A percentile compares a stretch with the other conserved stretches of the same genome.
Evolutionary conservation across 2,888 invertebrate species (phyloP).

Genomic region (Hololepta plana): DNA sequence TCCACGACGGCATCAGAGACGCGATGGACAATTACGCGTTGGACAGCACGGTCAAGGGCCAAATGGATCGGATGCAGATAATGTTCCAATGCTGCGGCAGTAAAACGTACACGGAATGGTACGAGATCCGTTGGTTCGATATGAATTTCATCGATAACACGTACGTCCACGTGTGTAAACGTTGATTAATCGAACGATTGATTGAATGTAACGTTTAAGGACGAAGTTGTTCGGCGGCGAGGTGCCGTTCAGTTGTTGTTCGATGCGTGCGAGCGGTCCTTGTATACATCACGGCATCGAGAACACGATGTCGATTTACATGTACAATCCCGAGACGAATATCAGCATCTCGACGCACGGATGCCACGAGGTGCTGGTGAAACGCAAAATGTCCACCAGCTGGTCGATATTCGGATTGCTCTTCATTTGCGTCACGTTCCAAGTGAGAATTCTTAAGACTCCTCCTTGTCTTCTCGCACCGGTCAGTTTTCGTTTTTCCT

Average conservation of each 20-base stretch:
- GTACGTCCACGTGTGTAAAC: conserved; percentile 9
- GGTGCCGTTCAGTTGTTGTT: conserved; percentile 45
- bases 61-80: conserved; percentile 39
- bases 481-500: no score
- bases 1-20: conserved; percentile 36
- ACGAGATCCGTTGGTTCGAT: conserved; percentile 37
- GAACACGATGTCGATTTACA: conserved; percentile 30
- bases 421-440: no score
- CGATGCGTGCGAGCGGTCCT: conserved; percentile 32
- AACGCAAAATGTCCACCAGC: conserved; percentile 18
- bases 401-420: conserved; percentile 21
- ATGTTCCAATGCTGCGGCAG: conserved; percentile 44
- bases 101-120: conserved; percentile 41
- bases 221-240: no score
- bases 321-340: conserved; percentile 30
- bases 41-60: conserved; percentile 33
- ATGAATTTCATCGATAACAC: conserved; percentile 23
- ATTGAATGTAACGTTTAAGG: no score
- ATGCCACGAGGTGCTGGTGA: conserved; percentile 19
- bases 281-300: conserved; percentile 41
- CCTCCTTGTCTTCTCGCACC: no score
- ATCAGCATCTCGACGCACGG: conserved; percentile 23
- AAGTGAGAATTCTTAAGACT: no score
- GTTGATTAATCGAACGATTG: no score
- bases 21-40: conserved; percentile 38